Evolutionary conservation across 1,140 invertebrate genomes (phyloP).

Genomic region (Palaemon carinicauda): DNA sequence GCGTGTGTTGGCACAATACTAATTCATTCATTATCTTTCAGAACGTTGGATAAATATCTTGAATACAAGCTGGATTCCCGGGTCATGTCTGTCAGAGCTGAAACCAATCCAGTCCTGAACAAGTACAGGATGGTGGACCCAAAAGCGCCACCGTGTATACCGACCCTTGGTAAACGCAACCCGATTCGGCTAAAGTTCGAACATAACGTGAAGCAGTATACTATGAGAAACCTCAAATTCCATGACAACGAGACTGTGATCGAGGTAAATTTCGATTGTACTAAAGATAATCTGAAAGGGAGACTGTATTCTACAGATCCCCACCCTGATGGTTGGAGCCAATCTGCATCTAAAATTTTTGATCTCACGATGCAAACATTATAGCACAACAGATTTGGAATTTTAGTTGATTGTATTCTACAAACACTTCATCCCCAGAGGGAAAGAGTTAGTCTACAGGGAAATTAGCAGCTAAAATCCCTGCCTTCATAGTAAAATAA

Average conservation of each 20-base stretch:
- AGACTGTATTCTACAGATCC: too few species aligned
- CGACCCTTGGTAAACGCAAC: not conserved
- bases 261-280: not conserved
- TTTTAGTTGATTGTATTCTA: too few species aligned
- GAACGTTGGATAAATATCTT: not conserved
- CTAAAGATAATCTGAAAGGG: too few species aligned
- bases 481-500: too few species aligned
- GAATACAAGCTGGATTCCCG: conserved; percentile 9
- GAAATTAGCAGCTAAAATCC: too few species aligned
- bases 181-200: conserved; percentile 38
- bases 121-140: not conserved
- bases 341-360: too few species aligned
- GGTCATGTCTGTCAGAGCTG: not conserved
- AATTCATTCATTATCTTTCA: not conserved
- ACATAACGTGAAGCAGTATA: not conserved
- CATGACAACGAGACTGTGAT: conserved; percentile 8
- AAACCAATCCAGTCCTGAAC: not conserved
- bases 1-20: not conserved
- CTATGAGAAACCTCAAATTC: not conserved
- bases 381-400: too few species aligned
- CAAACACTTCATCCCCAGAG: too few species aligned
- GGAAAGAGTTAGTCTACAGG: too few species aligned
- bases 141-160: conserved; percentile 5
- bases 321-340: too few species aligned
- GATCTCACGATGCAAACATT: too few species aligned